Conservation (phyloP, 1,140 invertebrate species). For the Holcopasites calliopsidis region DNA sequence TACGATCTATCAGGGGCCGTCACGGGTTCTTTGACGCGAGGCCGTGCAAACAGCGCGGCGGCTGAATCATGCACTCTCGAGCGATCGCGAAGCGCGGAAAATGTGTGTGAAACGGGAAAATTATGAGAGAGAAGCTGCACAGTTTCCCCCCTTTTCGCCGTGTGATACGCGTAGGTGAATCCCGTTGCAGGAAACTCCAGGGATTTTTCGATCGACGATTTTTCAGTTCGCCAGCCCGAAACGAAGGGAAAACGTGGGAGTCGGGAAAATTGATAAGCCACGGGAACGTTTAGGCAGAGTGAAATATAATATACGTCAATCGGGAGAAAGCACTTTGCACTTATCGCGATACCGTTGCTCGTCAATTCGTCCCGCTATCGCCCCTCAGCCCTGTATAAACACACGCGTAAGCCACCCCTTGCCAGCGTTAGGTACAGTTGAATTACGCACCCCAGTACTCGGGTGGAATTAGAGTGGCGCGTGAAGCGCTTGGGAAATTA, state of each 20-base stretch:
- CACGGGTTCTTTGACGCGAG: slow-evolving; percentile 1
- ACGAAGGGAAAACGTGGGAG: not conserved
- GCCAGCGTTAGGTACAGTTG: slow-evolving; percentile 68
- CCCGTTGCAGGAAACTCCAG: too few species aligned
- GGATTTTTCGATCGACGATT: not conserved
- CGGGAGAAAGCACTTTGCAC: slow-evolving; percentile 2
- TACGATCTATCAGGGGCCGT: not conserved
- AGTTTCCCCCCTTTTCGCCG: too few species aligned
- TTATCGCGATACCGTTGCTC: slow-evolving; percentile 20
- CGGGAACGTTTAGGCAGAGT: not conserved
- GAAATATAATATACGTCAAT: slow-evolving; percentile 17
- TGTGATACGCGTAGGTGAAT: too few species aligned
- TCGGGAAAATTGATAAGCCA: not conserved
- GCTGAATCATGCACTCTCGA: slow-evolving; percentile 9
- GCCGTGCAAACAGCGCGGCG: not conserved
- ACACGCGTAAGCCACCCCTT: slow-evolving; percentile 37
- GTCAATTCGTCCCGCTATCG: not conserved
- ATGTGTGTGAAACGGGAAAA: slow-evolving; percentile 21
- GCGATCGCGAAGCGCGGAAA: not conserved
- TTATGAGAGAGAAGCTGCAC: not conserved
- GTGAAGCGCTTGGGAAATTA: slow-evolving; percentile 46
- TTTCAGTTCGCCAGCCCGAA: not conserved
- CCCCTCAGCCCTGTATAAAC: not conserved
- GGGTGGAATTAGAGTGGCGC: slow-evolving; percentile 53
- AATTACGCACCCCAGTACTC: slow-evolving; percentile 71